Conservation (phyloP, 2,797 vertebrate genomes). For the Dendrocincla tyrannina region DNA sequence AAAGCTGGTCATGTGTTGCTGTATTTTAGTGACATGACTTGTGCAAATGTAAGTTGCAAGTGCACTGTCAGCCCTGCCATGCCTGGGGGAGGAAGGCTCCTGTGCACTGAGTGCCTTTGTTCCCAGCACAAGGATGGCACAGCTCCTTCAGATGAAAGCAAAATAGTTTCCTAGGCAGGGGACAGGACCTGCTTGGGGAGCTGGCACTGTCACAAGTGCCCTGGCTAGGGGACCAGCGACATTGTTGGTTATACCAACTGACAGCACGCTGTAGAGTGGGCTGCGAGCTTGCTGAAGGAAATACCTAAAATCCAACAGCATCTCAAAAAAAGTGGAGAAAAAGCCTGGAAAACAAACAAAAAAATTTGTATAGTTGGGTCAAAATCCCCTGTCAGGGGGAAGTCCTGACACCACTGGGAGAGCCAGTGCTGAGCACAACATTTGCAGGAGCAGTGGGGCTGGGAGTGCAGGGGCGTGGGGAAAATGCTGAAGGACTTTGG, state of each 20-base stretch:
- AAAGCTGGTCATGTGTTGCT: not conserved
- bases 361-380: not conserved
- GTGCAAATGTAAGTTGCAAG: not conserved
- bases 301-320: not conserved
- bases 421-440: rapidly evolving
- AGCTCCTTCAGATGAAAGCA: not conserved
- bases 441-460: not conserved
- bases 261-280: not conserved
- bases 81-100: not conserved
- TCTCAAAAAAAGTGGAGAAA: not conserved
- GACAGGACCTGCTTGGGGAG: not conserved
- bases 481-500: not conserved
- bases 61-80: not conserved
- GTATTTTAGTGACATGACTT: not conserved
- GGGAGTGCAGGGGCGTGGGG: not conserved
- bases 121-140: not conserved
- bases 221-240: not conserved
- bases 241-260: not conserved
- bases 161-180: not conserved
- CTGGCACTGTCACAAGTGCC: not conserved
- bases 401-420: not conserved
- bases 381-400: not conserved
- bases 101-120: rapidly evolving
- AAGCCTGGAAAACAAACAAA: not conserved
- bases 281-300: not conserved